Conservation (phyloP, 2,113 vertebrate genomes). For the Orientallactaga bullata region DNA sequence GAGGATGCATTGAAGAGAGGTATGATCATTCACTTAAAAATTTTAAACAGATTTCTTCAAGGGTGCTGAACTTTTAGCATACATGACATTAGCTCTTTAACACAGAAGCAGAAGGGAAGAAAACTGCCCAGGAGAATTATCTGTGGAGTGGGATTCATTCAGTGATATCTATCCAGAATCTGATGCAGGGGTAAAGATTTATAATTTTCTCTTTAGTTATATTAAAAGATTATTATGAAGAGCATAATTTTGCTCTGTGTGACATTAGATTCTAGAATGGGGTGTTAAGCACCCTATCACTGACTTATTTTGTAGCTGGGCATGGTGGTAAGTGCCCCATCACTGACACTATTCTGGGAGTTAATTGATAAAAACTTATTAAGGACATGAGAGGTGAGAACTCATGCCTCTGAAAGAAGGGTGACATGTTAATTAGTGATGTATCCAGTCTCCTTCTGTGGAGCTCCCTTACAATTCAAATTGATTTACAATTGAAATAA, state of each 20-base stretch:
- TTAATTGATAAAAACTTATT: background rate
- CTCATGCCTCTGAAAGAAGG: background rate
- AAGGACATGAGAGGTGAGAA: background rate
- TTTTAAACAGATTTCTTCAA: slow-evolving; percentile 11
- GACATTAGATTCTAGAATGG: background rate
- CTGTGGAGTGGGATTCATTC: background rate
- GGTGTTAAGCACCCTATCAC: background rate
- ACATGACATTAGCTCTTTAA: slow-evolving; percentile 31
- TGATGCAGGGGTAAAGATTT: background rate
- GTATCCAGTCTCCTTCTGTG: background rate
- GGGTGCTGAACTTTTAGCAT: background rate
- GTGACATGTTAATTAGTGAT: background rate
- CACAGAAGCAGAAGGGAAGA: background rate
- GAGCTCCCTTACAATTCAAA: background rate
- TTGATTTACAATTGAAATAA: background rate
- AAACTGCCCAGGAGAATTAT: background rate
- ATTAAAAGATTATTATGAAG: background rate
- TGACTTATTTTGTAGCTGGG: background rate
- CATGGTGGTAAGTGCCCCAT: background rate
- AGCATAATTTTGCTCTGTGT: slow-evolving; percentile 13
- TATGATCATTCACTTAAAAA: background rate
- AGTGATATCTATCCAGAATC: background rate
- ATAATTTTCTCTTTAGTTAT: background rate
- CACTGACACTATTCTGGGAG: background rate
- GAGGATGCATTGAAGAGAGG: background rate